A percentile compares a stretch with the other conserved stretches of the same genome.
Evolutionary conservation across 1,140 invertebrate genomes (phyloP).

Genomic region (Aphaenogaster floridana): DNA sequence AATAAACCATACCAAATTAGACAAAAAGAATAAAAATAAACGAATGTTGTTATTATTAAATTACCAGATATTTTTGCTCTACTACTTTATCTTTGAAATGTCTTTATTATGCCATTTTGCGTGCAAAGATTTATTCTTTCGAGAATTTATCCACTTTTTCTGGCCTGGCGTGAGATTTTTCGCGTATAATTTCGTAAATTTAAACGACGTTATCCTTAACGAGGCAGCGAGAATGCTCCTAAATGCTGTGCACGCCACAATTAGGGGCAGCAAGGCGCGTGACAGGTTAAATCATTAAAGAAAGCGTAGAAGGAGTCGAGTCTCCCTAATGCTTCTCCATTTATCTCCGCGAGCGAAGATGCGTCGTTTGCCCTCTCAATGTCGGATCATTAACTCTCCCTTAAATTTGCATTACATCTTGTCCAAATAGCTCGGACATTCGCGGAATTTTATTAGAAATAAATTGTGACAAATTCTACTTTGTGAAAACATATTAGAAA

Average conservation of each 20-base stretch:
- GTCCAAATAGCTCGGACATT: conserved; percentile 28
- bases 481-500: no score
- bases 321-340: conserved; percentile 35
- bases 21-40: background rate
- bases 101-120: background rate
- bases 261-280: conserved; percentile 28
- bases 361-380: conserved; percentile 7
- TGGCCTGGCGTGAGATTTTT: conserved; percentile 1
- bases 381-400: conserved; percentile 33
- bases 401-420: conserved; percentile 29
- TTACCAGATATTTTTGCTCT: background rate
- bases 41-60: background rate
- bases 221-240: conserved; percentile 23
- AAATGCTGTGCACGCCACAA: conserved; percentile 46
- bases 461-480: conserved; percentile 12
- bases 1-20: background rate
- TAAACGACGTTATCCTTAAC: conserved; percentile 55
- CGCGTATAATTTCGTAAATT: conserved; percentile 41
- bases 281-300: conserved; percentile 59
- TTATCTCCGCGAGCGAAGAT: conserved; percentile 40
- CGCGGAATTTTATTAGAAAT: conserved; percentile 31
- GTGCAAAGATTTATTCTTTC: background rate
- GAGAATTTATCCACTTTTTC: background rate
- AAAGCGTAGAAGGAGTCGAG: conserved; percentile 16
- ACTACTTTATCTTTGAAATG: background rate